A percentile compares a stretch with the other conserved stretches of the same genome.
phyloP scores from a whole-genome alignment of 2,888 invertebrate genomes.

The Dynastes tityus region DNA sequence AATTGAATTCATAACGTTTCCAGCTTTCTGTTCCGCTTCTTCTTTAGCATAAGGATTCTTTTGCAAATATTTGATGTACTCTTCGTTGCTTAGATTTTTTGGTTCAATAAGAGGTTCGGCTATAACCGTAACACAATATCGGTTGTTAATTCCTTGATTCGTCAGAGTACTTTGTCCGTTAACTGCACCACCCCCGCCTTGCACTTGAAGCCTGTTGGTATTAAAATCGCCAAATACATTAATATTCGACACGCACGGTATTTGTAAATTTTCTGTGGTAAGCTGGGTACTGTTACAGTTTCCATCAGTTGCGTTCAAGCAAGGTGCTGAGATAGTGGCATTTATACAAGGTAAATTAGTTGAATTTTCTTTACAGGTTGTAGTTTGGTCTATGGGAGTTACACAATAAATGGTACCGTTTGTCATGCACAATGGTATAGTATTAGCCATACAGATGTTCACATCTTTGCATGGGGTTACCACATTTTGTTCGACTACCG shows the following conservation, averaged over 20 bases:
- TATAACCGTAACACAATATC: slow-evolving; percentile 58
- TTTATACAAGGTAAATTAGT: slow-evolving; percentile 62
- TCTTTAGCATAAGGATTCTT: slow-evolving; percentile 47
- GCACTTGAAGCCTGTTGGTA: slow-evolving; percentile 39
- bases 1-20: slow-evolving; percentile 32
- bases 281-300: slow-evolving; percentile 60
- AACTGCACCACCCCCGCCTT: not conserved
- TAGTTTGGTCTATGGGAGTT: slow-evolving; percentile 63
- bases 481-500: slow-evolving; percentile 64
- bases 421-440: slow-evolving; percentile 66
- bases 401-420: slow-evolving; percentile 68
- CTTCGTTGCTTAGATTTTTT: slow-evolving; percentile 38
- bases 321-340: slow-evolving; percentile 62
- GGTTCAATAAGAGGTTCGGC: slow-evolving; percentile 55
- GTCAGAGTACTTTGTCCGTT: slow-evolving; percentile 29
- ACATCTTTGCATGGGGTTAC: slow-evolving; percentile 66
- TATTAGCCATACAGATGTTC: slow-evolving; percentile 65
- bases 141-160: slow-evolving; percentile 42
- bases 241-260: slow-evolving; percentile 57
- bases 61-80: slow-evolving; percentile 39
- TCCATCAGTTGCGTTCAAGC: slow-evolving; percentile 63
- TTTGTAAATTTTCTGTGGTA: slow-evolving; percentile 57
- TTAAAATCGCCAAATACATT: slow-evolving; percentile 55
- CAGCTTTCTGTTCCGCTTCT: slow-evolving; percentile 36
- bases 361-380: slow-evolving; percentile 61